These are phyloP conservation scores for Tethea ocularis DNA, from an alignment of 2,888 invertebrate species.

Conservation along the genomic window DNA sequence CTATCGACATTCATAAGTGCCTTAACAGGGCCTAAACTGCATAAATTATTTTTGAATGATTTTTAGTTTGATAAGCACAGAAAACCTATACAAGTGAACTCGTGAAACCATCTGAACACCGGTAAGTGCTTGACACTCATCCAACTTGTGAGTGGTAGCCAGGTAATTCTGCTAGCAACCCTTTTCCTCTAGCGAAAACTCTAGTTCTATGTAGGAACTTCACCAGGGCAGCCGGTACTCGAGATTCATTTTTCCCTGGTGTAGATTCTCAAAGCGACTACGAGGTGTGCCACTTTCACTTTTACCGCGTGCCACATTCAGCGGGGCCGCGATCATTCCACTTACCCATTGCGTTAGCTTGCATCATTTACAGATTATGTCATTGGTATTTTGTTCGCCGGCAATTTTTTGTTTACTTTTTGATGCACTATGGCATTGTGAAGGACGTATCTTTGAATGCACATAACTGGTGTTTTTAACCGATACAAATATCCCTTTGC, in stretches of 20 bases:
- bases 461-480: no score
- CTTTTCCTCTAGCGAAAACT: no score
- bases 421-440: constrained; percentile 52
- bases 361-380: constrained; percentile 70
- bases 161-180: no score
- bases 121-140: no score
- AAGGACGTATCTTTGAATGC: constrained; percentile 56
- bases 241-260: not conserved
- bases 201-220: not conserved
- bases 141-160: no score
- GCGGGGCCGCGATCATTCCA: constrained; percentile 48
- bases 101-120: no score
- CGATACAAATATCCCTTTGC: no score
- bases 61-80: no score
- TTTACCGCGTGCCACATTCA: constrained; percentile 60
- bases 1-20: no score
- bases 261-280: constrained; percentile 13
- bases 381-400: constrained; percentile 62
- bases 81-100: no score
- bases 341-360: constrained; percentile 50
- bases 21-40: no score
- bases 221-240: not conserved
- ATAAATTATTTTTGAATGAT: no score
- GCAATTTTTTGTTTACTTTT: constrained; percentile 40
- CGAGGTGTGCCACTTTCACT: constrained; percentile 71